These are phyloP conservation scores for Cyprinella venusta DNA, from an alignment of 2,797 vertebrate genomes.

Conservation along the genomic window DNA sequence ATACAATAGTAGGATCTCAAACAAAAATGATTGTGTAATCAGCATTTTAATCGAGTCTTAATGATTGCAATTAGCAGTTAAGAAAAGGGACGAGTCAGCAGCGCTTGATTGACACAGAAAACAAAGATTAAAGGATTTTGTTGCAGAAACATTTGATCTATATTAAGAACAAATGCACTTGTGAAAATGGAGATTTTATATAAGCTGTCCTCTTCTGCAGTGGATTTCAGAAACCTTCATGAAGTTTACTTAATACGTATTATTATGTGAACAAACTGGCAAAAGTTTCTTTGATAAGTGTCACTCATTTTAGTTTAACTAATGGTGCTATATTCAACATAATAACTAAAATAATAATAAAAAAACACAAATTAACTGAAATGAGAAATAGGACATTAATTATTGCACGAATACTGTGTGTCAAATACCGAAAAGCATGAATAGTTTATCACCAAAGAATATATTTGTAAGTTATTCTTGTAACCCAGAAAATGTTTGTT, in stretches of 20 bases:
- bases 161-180: background rate
- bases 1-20: conserved; percentile 31
- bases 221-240: background rate
- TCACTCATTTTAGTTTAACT: background rate
- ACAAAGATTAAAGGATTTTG: background rate
- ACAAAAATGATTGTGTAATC: conserved; percentile 67
- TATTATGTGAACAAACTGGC: background rate
- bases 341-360: background rate
- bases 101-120: conserved; percentile 69
- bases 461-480: conserved; percentile 41
- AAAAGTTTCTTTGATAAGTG: background rate
- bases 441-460: conserved; percentile 74
- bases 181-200: conserved; percentile 2
- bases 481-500: conserved; percentile 42
- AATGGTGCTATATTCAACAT: background rate
- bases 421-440: conserved; percentile 71
- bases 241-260: background rate
- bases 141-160: conserved; percentile 22
- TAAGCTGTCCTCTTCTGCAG: background rate
- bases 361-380: background rate
- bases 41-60: conserved; percentile 84
- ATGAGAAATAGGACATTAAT: conserved; percentile 69
- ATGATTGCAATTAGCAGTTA: conserved; percentile 82
- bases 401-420: conserved; percentile 71
- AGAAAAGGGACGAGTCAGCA: conserved; percentile 81